Conservation (phyloP, 2,888 invertebrate species). For the Xanthia togata region DNA sequence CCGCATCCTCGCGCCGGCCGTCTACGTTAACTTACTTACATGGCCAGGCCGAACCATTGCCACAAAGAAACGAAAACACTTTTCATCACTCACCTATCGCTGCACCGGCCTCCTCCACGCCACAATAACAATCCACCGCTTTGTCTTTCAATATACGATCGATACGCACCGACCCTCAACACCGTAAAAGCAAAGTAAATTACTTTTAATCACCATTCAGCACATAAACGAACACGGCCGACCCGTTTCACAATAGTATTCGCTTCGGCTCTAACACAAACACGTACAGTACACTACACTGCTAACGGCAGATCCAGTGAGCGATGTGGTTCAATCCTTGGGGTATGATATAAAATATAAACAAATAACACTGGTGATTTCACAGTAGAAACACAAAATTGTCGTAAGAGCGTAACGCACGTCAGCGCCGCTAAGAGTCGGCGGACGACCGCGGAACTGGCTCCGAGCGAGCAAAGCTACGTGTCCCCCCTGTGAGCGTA, state of each 20-base stretch:
- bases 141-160: constrained; percentile 87
- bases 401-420: constrained; percentile 83
- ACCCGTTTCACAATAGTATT: constrained; percentile 83
- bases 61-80: constrained; percentile 64
- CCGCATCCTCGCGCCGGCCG: constrained; percentile 61
- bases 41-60: constrained; percentile 63
- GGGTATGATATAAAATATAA: constrained; percentile 82
- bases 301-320: constrained; percentile 78
- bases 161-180: constrained; percentile 86
- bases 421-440: constrained; percentile 89
- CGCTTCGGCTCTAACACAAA: constrained; percentile 77
- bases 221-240: constrained; percentile 86
- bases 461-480: constrained; percentile 81
- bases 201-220: constrained; percentile 89
- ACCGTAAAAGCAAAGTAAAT: constrained; percentile 89
- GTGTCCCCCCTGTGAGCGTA: constrained; percentile 81
- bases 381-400: constrained; percentile 82
- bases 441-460: constrained; percentile 88
- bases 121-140: constrained; percentile 85
- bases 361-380: constrained; percentile 88
- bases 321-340: constrained; percentile 82
- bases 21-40: constrained; percentile 56
- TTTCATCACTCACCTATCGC: constrained; percentile 79
- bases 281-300: constrained; percentile 83
- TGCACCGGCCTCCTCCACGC: constrained; percentile 75